Base-by-base conservation (phyloP, 1,140 invertebrate species). In the Drosophila orosa region DNA sequence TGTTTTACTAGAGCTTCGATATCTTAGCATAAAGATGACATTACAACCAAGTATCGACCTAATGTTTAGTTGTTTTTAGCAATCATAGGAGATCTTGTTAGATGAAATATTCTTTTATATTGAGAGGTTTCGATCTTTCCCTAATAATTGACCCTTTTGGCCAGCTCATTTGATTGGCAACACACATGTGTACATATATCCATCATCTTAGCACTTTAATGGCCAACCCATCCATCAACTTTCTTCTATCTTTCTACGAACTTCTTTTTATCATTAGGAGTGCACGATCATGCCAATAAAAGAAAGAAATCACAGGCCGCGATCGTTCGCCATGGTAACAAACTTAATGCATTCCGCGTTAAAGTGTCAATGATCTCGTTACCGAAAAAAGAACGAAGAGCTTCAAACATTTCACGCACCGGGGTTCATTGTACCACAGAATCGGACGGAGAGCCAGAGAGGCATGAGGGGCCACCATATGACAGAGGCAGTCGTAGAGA, bases 311-410 rank as follows among this genome's bases (percentile, higher is more conserved):
- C 58, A 56, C 52, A 33, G 54, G 24, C 45, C 54, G 76, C 42
- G 44, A 72, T 59, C 63, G 82, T 57, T 82, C 73, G 82, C 66
- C 82, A 87, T 89, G 85, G 84, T 84, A 84, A 89, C 85, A 83
- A 86, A 87, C 83, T 87, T 89, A 89, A 84, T 89, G 84, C 84
- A 89, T 84, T 89, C 86, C 77, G 84, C 84, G 84, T 90, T 72
- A 72, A 90, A 89, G 85, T 89, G 84, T 89, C 84, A 89, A 89
- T 89, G 84, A 89, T 89, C 84, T 89, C 80, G 84, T 90, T 89
- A 87, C 86, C 71, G 25, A 78, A 78, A 52, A 65, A 61, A 52
- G 63, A 55, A 74, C 56, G 55, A 69, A 83, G 80, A 87, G 86
- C 76, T 83, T 83, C 74, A 90, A 90, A 87, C 84, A 89, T 89